Evolutionary conservation across 2,888 invertebrate genomes (phyloP).

Genomic region (Entomobrya proxima): DNA sequence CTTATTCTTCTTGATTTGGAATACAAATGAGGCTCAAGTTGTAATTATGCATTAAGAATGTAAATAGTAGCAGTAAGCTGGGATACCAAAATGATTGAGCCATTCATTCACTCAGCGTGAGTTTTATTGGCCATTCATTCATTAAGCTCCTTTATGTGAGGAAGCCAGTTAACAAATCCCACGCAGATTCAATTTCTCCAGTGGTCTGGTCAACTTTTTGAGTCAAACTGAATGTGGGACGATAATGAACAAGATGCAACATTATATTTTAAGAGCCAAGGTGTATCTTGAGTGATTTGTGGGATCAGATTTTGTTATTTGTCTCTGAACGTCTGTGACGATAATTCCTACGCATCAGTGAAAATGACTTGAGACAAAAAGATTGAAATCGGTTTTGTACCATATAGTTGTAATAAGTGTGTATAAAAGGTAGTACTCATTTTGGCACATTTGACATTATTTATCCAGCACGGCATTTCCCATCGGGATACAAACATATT

Average conservation of each 20-base stretch:
- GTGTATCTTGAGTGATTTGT: too few species aligned
- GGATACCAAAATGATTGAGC: background rate
- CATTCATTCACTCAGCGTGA: background rate
- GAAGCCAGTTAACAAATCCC: conserved; percentile 23
- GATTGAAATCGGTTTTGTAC: too few species aligned
- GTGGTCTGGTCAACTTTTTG: background rate
- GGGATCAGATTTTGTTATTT: too few species aligned
- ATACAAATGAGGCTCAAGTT: conserved; percentile 17
- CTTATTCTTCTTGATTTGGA: conserved; percentile 13
- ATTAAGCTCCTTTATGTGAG: background rate
- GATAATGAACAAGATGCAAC: background rate
- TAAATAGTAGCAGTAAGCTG: background rate
- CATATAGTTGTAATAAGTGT: too few species aligned
- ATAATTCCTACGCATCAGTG: too few species aligned
- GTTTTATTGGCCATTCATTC: conserved; percentile 10
- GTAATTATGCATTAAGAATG: background rate
- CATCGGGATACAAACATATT: background rate
- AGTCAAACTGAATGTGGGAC: conserved; percentile 28
- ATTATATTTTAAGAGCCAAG: too few species aligned
- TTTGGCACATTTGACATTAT: too few species aligned
- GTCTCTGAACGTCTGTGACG: too few species aligned
- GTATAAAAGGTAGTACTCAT: too few species aligned
- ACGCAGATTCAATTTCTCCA: conserved; percentile 29
- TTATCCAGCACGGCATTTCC: background rate
- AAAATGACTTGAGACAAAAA: too few species aligned